phyloP scores from a whole-genome alignment of 2,888 invertebrate genomes.

The Crioceris asparagi region DNA sequence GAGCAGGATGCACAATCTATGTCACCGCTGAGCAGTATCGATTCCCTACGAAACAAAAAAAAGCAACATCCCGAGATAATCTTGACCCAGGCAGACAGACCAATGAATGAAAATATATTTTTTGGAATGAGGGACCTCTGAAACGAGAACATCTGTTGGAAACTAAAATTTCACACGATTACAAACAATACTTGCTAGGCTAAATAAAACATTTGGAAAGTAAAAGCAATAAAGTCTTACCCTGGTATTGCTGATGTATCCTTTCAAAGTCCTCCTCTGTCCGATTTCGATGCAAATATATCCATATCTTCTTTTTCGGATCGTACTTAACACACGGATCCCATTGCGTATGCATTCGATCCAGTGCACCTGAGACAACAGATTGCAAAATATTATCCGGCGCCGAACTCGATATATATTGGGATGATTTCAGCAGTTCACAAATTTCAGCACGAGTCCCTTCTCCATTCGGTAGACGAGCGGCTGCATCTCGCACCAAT shows the following conservation, averaged over 20 bases:
- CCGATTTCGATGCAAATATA: constrained; percentile 77
- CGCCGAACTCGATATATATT: constrained; percentile 45
- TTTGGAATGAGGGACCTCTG: no score
- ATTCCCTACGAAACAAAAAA: no score
- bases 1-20: no score
- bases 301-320: constrained; percentile 85
- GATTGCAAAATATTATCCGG: constrained; percentile 61
- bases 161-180: no score
- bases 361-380: constrained; percentile 82
- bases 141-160: no score
- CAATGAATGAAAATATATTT: no score
- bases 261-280: constrained; percentile 51
- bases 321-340: constrained; percentile 94
- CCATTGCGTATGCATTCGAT: constrained; percentile 78
- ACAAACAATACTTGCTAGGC: no score
- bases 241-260: constrained; percentile 57
- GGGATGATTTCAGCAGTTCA: constrained; percentile 63
- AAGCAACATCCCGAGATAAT: no score
- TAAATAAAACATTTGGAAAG: no score
- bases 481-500: constrained; percentile 87
- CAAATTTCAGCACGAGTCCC: constrained; percentile 87
- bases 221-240: no score
- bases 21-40: no score
- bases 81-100: no score
- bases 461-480: constrained; percentile 88